Evolutionary conservation across 2,797 vertebrate genomes (phyloP).

Genomic region (Sebastes itinus): DNA sequence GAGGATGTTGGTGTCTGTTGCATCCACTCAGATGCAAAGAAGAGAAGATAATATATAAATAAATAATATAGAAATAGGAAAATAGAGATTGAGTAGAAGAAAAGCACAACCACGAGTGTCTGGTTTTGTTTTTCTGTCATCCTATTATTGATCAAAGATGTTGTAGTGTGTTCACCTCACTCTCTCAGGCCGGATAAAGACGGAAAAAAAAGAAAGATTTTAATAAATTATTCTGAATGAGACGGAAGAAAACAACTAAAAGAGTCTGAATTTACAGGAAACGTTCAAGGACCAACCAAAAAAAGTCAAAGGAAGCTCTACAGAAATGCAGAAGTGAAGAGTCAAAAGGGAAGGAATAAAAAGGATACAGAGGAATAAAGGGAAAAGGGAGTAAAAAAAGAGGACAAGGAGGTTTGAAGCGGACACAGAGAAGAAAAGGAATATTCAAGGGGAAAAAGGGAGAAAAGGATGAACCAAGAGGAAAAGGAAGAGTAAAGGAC

Average conservation of each 20-base stretch:
- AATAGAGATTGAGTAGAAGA: background rate
- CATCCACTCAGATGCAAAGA: constrained; percentile 13
- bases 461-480: constrained; percentile 9
- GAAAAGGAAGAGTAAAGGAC: background rate
- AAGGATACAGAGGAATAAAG: background rate
- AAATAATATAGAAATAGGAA: background rate
- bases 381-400: background rate
- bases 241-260: background rate
- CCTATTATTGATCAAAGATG: background rate
- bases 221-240: background rate
- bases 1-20: constrained; percentile 3
- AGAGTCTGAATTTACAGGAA: background rate
- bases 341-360: background rate
- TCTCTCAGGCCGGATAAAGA: background rate
- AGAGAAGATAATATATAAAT: background rate
- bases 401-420: background rate
- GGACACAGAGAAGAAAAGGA: background rate
- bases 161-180: background rate
- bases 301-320: background rate
- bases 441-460: background rate
- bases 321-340: background rate
- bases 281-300: background rate
- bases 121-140: background rate
- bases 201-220: too few relatives aligned
- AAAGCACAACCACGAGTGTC: background rate